phyloP scores from a whole-genome alignment of 2,797 vertebrate genomes.

The Gila robusta region DNA sequence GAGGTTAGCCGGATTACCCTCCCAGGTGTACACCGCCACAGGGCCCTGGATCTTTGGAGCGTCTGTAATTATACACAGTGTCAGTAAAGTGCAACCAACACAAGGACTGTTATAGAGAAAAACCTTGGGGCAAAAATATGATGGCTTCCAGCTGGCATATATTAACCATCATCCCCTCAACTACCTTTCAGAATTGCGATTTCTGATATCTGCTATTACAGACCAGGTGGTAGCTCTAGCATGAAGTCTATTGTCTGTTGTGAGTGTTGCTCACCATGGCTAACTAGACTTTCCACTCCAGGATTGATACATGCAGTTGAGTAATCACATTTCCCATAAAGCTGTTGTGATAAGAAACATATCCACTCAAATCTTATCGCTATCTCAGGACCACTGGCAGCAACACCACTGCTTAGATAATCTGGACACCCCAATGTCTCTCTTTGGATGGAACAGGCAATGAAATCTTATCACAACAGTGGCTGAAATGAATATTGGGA shows the following conservation, averaged over 20 bases:
- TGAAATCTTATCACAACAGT: slow-evolving; percentile 52
- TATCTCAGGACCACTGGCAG: slow-evolving; percentile 57
- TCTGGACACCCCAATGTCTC: slow-evolving; percentile 43
- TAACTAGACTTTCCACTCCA: slow-evolving; percentile 62
- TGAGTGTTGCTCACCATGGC: slow-evolving; percentile 53
- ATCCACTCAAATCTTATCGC: slow-evolving; percentile 60
- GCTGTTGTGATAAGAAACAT: slow-evolving; percentile 64
- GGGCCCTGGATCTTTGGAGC: slow-evolving; percentile 91
- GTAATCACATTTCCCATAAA: slow-evolving; percentile 66
- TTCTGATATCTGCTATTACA: slow-evolving; percentile 18
- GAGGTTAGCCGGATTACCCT: slow-evolving; percentile 95
- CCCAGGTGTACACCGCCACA: slow-evolving; percentile 92
- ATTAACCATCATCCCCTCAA: slow-evolving; percentile 27
- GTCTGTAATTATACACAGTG: slow-evolving; percentile 76
- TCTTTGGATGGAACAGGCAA: slow-evolving; percentile 46
- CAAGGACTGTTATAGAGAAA: slow-evolving; percentile 20
- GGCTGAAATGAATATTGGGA: slow-evolving; percentile 22
- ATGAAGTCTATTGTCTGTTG: slow-evolving; percentile 3
- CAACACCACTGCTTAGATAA: slow-evolving; percentile 59
- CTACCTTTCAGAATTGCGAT: slow-evolving; percentile 22
- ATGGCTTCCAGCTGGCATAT: slow-evolving; percentile 21
- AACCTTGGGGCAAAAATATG: background rate
- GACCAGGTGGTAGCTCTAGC: background rate
- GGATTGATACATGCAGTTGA: slow-evolving; percentile 65
- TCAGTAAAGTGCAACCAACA: slow-evolving; percentile 35